A percentile compares a stretch with the other conserved stretches of the same genome.
Evolutionary conservation across 2,113 vertebrate genomes (phyloP).

Genomic region (Platichthys flesus): DNA sequence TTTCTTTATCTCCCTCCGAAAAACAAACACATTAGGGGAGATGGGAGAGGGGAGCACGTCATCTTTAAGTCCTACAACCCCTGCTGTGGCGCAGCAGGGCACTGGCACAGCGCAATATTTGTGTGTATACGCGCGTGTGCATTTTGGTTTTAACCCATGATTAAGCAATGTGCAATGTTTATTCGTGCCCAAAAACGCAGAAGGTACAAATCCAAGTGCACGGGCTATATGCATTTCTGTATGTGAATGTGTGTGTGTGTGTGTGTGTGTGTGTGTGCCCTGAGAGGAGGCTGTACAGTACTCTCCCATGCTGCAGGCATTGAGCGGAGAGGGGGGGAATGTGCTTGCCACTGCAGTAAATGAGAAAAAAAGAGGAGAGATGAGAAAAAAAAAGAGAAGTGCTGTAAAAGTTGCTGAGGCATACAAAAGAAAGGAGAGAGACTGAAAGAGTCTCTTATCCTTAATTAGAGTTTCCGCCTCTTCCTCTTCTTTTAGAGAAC

Average conservation of each 20-base stretch:
- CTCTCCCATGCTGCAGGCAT: conserved; percentile 71
- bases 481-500: conserved; percentile 53
- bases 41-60: conserved; percentile 41
- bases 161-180: conserved; percentile 42
- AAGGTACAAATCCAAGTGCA: conserved; percentile 32
- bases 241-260: not conserved
- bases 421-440: conserved; percentile 74
- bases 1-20: conserved; percentile 31
- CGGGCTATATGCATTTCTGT: conserved; percentile 46
- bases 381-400: conserved; percentile 58
- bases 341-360: conserved; percentile 81
- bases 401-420: conserved; percentile 80
- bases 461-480: conserved; percentile 76
- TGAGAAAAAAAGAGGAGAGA: conserved; percentile 47
- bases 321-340: conserved; percentile 67
- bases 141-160: conserved; percentile 47
- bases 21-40: conserved; percentile 62
- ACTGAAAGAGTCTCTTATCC: conserved; percentile 75
- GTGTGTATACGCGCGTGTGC: conserved; percentile 12
- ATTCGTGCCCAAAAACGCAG: conserved; percentile 39
- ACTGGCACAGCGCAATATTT: not conserved
- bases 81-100: conserved; percentile 24
- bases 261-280: conserved; percentile 40
- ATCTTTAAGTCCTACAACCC: conserved; percentile 37
- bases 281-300: conserved; percentile 59